Base-by-base conservation (phyloP, 1,140 invertebrate genomes). In the Laupala kohalensis region DNA sequence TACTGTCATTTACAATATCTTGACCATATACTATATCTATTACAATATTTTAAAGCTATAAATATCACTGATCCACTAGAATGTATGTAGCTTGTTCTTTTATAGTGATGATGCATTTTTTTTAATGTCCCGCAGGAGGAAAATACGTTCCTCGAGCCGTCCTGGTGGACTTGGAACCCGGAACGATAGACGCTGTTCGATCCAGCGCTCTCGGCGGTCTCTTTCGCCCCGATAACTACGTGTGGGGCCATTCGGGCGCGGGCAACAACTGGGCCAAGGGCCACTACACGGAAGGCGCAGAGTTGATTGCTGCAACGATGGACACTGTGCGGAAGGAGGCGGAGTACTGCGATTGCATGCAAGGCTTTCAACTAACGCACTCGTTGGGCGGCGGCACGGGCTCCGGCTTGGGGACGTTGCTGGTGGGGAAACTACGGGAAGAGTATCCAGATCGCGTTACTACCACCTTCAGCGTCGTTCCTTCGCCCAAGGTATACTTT, bases 241-340 rank as follows among this genome's bases (percentile, higher is more conserved):
- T 90, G 1, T 89, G 88, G 73, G 88, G 88, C 0, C 86, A 88
- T 74, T 84, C 86, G 24, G 87, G 88, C 69, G 87, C 62, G 37
- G 75, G 77, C 2, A 88, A 89, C 79, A 88, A 89, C 78, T 88
- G 86, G 94, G 93, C 93, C 25, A 93, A 94, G 80, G 94, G 94
- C 25, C 92, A 96, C 78, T 96, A 96, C 82, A 96, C 94, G 24
- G 95, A 96, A 83, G 92, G 94, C 6, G 94, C 93, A 6, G 95
- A 89, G 74, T 72, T 85, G 9, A 53, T 53, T 19, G 19, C 37
- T 9, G 1, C 37, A 0, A 19, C 37, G 9, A 53, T 53, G 37
- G 37, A 53, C 37, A 19, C 37, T 0, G 37, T 53, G 37, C 37
- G 37, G 9, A 53, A 53, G 37, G 37, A 53, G 37, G 19, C 37